Percentiles rank a stretch among this genome's conserved stretches.
Conservation (phyloP, 1,140 invertebrate species). For the Tenebrio molitor region DNA sequence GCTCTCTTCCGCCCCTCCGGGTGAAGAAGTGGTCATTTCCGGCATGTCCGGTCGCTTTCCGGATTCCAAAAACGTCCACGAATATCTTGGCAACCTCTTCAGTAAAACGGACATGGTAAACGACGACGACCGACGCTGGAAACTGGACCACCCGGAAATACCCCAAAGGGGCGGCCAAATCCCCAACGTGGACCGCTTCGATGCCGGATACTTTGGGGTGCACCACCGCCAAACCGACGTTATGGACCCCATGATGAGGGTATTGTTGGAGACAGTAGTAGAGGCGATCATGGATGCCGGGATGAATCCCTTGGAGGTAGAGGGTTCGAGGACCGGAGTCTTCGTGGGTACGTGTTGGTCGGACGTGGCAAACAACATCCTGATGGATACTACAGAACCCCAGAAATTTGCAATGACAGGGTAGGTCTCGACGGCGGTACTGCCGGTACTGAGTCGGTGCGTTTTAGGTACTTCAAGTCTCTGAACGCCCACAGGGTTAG, state of each 20-base stretch:
- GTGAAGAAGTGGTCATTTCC: too few species aligned
- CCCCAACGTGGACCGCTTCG: constrained; percentile 84
- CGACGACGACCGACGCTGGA: constrained; percentile 85
- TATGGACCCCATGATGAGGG: constrained; percentile 91
- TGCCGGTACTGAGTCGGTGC: too few species aligned
- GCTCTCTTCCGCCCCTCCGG: too few species aligned
- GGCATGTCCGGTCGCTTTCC: too few species aligned
- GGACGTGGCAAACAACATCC: constrained; percentile 80
- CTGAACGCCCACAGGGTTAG: constrained; percentile 93
- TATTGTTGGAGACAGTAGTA: constrained; percentile 86
- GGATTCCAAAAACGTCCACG: too few species aligned
- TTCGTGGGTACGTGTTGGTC: constrained; percentile 79
- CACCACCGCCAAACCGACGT: constrained; percentile 86
- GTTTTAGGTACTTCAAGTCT: neutral
- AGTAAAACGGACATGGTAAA: too few species aligned
- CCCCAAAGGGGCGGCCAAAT: constrained; percentile 85
- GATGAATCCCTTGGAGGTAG: constrained; percentile 72
- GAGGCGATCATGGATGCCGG: constrained; percentile 94
- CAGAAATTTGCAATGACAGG: neutral
- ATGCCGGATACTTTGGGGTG: constrained; percentile 85
- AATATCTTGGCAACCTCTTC: too few species aligned
- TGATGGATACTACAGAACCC: constrained; percentile 73
- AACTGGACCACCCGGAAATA: constrained; percentile 80
- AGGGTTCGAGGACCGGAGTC: constrained; percentile 83
- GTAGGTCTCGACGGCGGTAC: too few species aligned